Percentiles rank a stretch among this genome's conserved stretches.
phyloP scores from a whole-genome alignment of 2,888 invertebrate genomes.

The Smittia sp. region DNA sequence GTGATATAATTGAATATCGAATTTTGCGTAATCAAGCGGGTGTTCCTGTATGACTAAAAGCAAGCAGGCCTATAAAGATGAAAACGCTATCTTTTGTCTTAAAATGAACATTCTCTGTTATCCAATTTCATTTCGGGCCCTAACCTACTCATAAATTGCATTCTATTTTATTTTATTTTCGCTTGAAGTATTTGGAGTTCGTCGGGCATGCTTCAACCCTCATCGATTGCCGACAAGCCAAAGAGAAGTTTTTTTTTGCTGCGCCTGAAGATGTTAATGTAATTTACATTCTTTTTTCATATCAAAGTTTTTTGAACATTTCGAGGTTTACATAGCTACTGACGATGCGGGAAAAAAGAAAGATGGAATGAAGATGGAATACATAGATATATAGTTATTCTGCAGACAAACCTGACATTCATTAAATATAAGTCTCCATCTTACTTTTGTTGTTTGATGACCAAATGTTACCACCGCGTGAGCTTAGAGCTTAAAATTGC shows the following conservation, averaged over 20 bases:
- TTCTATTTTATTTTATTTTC: conserved; percentile 24
- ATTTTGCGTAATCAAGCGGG: too few species aligned
- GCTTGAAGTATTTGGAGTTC: conserved; percentile 13
- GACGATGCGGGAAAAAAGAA: too few species aligned
- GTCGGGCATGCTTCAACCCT: neutral
- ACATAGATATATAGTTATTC: too few species aligned
- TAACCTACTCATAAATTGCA: conserved; percentile 6
- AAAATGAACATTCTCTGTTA: neutral
- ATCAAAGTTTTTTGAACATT: conserved; percentile 24
- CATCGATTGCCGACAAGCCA: neutral
- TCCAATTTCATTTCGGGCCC: neutral
- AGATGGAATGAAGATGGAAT: too few species aligned
- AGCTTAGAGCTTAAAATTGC: too few species aligned
- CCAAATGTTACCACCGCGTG: too few species aligned
- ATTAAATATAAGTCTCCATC: too few species aligned
- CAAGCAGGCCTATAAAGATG: too few species aligned
- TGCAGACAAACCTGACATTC: too few species aligned
- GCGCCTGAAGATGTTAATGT: conserved; percentile 37
- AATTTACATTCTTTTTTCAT: conserved; percentile 37
- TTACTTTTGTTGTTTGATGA: too few species aligned
- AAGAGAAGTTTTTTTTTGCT: neutral
- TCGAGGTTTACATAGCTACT: conserved; percentile 31
- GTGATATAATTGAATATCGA: too few species aligned
- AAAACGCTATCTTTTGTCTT: neutral
- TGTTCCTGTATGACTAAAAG: too few species aligned